Evolutionary conservation across 1,140 invertebrate genomes (phyloP).

Genomic region (Brachionus koreanus): DNA sequence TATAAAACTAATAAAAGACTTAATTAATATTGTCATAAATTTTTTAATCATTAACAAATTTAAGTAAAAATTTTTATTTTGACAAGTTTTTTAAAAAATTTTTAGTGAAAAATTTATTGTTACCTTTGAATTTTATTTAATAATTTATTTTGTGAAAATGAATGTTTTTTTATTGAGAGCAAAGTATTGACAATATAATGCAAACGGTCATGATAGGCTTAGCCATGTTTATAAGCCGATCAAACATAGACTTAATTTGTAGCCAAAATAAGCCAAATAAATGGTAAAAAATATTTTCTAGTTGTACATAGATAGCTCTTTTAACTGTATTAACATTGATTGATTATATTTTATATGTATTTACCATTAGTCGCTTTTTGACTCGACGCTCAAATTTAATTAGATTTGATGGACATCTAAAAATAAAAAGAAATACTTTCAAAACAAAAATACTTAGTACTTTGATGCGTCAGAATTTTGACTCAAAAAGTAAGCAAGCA

Average conservation of each 20-base stretch:
- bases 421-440: background rate
- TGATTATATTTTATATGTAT: constrained; percentile 28
- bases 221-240: background rate
- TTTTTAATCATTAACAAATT: no score
- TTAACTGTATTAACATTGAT: constrained; percentile 34
- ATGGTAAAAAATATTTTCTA: constrained; percentile 7
- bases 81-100: background rate
- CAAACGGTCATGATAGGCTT: background rate
- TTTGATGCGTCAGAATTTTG: background rate
- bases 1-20: no score
- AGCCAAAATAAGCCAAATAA: background rate
- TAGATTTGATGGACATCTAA: background rate
- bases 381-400: background rate
- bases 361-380: constrained; percentile 8
- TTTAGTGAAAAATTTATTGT: background rate
- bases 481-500: background rate
- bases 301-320: background rate
- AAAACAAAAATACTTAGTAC: background rate
- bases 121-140: background rate
- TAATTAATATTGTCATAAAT: no score
- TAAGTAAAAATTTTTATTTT: no score
- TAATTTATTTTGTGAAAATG: background rate
- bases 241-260: background rate
- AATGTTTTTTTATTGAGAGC: background rate
- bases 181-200: background rate